Evolutionary conservation across 2,113 vertebrate species (phyloP).

Genomic region (Tragulus kanchil): DNA sequence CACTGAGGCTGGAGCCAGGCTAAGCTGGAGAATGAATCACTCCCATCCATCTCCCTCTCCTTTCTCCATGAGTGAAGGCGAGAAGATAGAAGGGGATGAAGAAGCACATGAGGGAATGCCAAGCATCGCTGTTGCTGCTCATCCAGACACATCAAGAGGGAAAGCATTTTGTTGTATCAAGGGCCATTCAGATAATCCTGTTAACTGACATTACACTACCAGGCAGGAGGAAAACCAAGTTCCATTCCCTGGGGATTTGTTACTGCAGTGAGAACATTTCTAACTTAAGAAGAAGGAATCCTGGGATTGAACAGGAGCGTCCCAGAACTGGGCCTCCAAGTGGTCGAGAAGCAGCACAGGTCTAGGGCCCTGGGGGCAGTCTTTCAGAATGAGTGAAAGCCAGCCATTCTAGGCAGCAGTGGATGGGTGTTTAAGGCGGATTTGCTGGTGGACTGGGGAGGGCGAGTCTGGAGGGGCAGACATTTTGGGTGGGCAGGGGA

Average conservation of each 20-base stretch:
- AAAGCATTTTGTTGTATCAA: no score
- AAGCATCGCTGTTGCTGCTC: rapidly evolving
- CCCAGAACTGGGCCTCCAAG: not conserved
- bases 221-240: not conserved
- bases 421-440: rapidly evolving
- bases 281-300: not conserved
- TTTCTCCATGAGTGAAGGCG: not conserved
- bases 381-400: rapidly evolving
- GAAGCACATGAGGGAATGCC: not conserved
- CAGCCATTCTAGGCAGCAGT: not conserved
- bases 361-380: not conserved
- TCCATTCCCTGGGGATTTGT: not conserved
- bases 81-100: not conserved
- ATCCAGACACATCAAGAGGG: not conserved
- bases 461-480: no score
- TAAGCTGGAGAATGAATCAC: not conserved
- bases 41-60: not conserved
- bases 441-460: not conserved
- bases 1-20: not conserved
- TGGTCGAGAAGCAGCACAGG: not conserved
- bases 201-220: not conserved
- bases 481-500: not conserved
- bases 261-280: not conserved
- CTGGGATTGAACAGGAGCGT: not conserved
- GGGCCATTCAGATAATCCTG: no score